A percentile compares a stretch with the other conserved stretches of the same genome.
Evolutionary conservation across 2,888 invertebrate genomes (phyloP).

Genomic region (Noctuana brunneofusca): DNA sequence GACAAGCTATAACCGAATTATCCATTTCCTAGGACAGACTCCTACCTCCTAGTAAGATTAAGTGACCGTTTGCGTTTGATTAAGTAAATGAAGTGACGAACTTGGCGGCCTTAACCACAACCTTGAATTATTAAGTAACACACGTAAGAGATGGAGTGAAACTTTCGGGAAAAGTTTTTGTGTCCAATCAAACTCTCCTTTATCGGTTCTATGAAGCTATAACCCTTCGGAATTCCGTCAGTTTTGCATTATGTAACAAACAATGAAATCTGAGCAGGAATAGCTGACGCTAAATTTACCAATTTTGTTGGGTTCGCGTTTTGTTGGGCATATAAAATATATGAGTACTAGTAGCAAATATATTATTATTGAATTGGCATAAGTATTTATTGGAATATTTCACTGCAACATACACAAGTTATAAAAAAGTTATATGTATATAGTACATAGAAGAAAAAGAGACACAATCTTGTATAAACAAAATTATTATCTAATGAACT

Average conservation of each 20-base stretch:
- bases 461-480: too few species aligned
- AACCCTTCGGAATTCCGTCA: constrained; percentile 13
- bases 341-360: too few species aligned
- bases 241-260: constrained; percentile 10
- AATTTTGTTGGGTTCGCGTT: background rate
- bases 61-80: constrained; percentile 6
- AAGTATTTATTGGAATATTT: too few species aligned
- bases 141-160: constrained; percentile 40
- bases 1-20: background rate
- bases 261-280: constrained; percentile 2
- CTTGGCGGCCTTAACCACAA: constrained; percentile 15
- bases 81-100: constrained; percentile 6
- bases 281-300: background rate
- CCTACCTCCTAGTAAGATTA: background rate
- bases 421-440: too few species aligned
- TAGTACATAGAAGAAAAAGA: too few species aligned
- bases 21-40: background rate
- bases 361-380: too few species aligned
- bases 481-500: too few species aligned
- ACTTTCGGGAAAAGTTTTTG: constrained; percentile 43
- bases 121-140: constrained; percentile 40
- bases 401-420: too few species aligned
- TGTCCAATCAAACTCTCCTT: constrained; percentile 40
- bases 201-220: constrained; percentile 40
- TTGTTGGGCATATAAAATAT: too few species aligned